Base-by-base conservation (phyloP, 2,797 vertebrate genomes). In the Aselliscus stoliczkanus region DNA sequence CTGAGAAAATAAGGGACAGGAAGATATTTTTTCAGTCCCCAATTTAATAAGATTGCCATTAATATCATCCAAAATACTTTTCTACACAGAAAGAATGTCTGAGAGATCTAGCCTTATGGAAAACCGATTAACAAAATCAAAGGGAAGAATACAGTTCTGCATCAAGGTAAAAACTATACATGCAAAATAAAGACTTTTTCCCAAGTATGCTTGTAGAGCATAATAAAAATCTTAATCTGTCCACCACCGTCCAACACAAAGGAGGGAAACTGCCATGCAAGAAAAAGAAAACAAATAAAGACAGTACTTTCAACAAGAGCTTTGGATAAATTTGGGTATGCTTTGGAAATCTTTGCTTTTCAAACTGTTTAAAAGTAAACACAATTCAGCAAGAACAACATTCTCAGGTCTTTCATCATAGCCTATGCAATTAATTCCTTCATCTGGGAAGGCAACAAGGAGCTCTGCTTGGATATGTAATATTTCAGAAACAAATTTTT, bases 211-310 rank as follows among this genome's bases (percentile, higher is more conserved):
- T 27, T 89, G 67, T 25, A 60, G 34, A 92, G 88, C n/a, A 90
- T 96, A 92, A 90, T 18, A 31, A 65, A 56, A 75, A 64, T 93
- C 39, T 94, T 94, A 79, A 96, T 95, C 87, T 97, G 97, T 83
- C 98, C 96, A 96, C 97, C 97, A 98, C 97, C 98, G 97, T 97
- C 92, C 79, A 97, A 93, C 81, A 96, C 97, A 95, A 96, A 95
- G 96, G 69, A 97, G 94, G 82, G 86, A 94, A 97, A 97, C 96
- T 95, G 95, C 97, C 97, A 97, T 98, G 98, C 98, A 98, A 94
- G 60, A 96, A 98, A 97, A 98, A 60, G 52, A 72, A 97, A 94
- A 96, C 27, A 94, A 95, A 97, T 60, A 75, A 9, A 97, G 64
- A 75, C 12, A 54, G 79, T 62, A 34, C 94, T 96, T 95, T 95